Evolutionary conservation across 1,140 invertebrate genomes (phyloP).

Genomic region (Antheraea pernyi): DNA sequence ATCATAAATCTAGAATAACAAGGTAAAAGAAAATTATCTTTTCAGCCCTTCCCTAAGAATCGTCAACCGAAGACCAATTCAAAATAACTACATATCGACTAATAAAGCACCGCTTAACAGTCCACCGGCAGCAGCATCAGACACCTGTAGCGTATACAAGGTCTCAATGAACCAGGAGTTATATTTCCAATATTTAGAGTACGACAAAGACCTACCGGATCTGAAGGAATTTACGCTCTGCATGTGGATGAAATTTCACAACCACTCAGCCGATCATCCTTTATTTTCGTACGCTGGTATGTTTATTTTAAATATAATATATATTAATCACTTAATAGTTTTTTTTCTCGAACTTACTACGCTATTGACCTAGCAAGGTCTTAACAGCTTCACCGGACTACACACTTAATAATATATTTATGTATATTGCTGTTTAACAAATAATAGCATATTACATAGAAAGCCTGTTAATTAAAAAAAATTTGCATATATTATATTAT

Average conservation of each 20-base stretch:
- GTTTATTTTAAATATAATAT: constrained; percentile 35
- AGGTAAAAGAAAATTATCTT: constrained; percentile 16
- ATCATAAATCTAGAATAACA: too few species aligned
- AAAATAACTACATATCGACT: constrained; percentile 31
- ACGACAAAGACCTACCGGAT: constrained; percentile 84
- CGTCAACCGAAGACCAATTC: constrained; percentile 49
- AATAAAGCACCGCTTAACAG: constrained; percentile 39
- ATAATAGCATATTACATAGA: too few species aligned
- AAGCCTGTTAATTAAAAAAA: too few species aligned
- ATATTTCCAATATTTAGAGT: constrained; percentile 85
- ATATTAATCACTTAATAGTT: background rate
- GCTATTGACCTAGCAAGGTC: too few species aligned
- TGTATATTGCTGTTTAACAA: too few species aligned
- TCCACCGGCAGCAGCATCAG: constrained; percentile 45
- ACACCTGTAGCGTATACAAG: constrained; percentile 84
- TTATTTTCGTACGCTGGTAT: constrained; percentile 90
- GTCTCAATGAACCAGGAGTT: constrained; percentile 83
- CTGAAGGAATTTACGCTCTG: constrained; percentile 90
- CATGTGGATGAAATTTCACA: constrained; percentile 89
- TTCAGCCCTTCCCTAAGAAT: constrained; percentile 56
- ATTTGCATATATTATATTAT: too few species aligned
- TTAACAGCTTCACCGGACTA: too few species aligned
- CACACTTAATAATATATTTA: background rate
- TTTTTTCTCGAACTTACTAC: too few species aligned
- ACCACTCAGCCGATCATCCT: constrained; percentile 89